Conservation (phyloP, 2,113 vertebrate genomes). For the Dromas ardeola region DNA sequence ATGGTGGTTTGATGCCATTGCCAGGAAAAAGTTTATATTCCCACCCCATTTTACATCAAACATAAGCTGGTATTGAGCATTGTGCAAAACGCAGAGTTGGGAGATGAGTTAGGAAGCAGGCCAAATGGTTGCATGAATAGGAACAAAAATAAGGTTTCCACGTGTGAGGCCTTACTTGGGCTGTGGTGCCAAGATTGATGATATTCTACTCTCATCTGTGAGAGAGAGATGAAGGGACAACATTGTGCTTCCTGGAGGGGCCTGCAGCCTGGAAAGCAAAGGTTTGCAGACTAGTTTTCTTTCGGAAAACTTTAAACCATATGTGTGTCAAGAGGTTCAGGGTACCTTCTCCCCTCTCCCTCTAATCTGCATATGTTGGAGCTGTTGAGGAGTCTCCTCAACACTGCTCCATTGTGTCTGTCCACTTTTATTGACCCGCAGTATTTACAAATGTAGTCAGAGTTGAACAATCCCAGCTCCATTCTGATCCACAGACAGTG, state of each 20-base stretch:
- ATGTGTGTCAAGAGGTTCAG: not conserved
- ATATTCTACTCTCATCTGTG: not conserved
- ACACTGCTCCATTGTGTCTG: not conserved
- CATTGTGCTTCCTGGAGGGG: not conserved
- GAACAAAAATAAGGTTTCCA: not conserved
- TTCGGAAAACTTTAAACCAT: not conserved
- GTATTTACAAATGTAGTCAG: not conserved
- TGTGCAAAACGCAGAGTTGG: not conserved
- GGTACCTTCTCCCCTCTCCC: not conserved
- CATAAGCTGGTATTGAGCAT: not conserved
- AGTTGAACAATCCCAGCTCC: not conserved
- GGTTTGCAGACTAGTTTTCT: not conserved
- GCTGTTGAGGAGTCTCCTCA: not conserved
- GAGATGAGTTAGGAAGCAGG: not conserved
- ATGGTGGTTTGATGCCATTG: not conserved
- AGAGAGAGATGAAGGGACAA: not conserved
- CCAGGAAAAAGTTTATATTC: not conserved
- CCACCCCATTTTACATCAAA: not conserved
- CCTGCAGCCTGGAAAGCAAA: not conserved
- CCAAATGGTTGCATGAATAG: not conserved
- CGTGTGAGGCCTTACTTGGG: not conserved
- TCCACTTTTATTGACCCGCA: not conserved
- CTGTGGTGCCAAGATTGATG: not conserved
- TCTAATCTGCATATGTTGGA: not conserved
- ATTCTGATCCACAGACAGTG: not conserved